A percentile compares a stretch with the other conserved stretches of the same genome.
Conservation (phyloP, 2,888 invertebrate genomes). For the Hanleya hanleyi region DNA sequence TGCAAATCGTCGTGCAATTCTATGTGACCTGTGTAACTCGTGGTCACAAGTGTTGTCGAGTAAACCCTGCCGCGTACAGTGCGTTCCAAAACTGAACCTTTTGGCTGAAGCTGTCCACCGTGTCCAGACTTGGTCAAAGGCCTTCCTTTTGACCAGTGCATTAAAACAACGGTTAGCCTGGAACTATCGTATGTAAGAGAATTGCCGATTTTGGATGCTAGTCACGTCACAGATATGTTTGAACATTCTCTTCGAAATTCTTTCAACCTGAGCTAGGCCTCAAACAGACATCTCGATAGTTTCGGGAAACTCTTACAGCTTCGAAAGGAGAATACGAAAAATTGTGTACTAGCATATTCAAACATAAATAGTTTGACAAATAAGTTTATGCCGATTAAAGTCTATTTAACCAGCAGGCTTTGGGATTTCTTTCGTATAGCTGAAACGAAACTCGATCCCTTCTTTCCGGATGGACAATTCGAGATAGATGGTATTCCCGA, state of each 20-base stretch:
- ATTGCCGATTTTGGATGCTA: not conserved
- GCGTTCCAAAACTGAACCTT: not conserved
- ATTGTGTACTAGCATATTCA: conserved; percentile 10
- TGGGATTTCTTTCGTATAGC: conserved; percentile 12
- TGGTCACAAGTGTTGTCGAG: conserved; percentile 11
- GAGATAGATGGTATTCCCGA: not conserved
- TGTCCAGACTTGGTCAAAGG: not conserved
- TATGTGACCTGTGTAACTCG: conserved; percentile 13
- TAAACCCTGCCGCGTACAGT: conserved; percentile 6
- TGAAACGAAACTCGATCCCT: conserved; percentile 19
- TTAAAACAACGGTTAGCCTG: not conserved
- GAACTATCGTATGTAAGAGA: conserved; percentile 1
- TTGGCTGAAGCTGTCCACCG: not conserved
- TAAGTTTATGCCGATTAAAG: conserved; percentile 15
- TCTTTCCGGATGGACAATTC: conserved; percentile 7
- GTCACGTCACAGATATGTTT: conserved; percentile 20
- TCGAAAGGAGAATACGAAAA: conserved; percentile 9
- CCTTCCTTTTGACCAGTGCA: not conserved
- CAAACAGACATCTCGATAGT: conserved; percentile 1
- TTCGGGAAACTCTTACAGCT: not conserved
- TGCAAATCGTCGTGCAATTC: conserved; percentile 13
- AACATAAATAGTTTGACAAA: conserved; percentile 24
- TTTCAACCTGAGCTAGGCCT: not conserved
- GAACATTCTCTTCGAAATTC: not conserved
- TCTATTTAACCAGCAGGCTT: not conserved